phyloP scores from a whole-genome alignment of 1,140 invertebrate genomes.

The Zaprionus africanus region DNA sequence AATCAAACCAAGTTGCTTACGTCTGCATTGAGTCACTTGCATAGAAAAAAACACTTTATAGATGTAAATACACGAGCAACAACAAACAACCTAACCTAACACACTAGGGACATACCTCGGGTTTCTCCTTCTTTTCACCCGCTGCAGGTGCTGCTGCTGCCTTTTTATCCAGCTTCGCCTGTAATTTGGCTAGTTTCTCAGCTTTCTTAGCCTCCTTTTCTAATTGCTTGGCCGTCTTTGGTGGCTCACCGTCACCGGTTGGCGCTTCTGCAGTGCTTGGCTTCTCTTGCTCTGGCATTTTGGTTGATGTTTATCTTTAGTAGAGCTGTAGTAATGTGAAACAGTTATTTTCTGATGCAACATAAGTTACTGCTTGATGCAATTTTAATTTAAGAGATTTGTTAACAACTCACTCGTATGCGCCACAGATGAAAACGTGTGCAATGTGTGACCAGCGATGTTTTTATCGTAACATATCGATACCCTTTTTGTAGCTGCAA shows the following conservation, averaged over 20 bases:
- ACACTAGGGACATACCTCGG: constrained; percentile 86
- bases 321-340: constrained; percentile 1
- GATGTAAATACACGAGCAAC: constrained; percentile 7
- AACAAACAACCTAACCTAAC: constrained; percentile 28
- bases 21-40: constrained; percentile 36
- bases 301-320: constrained; percentile 34
- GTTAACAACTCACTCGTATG: constrained; percentile 46
- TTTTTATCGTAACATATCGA: constrained; percentile 15
- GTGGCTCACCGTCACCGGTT: constrained; percentile 80
- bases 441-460: constrained; percentile 42
- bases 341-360: constrained; percentile 8
- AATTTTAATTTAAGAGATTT: constrained; percentile 29
- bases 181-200: constrained; percentile 96
- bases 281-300: constrained; percentile 50
- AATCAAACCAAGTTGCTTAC: constrained; percentile 17
- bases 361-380: constrained; percentile 25
- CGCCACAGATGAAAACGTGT: constrained; percentile 74
- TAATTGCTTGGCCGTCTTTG: constrained; percentile 94
- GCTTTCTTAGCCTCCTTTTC: constrained; percentile 95
- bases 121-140: constrained; percentile 87
- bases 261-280: constrained; percentile 28
- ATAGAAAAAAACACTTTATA: constrained; percentile 3
- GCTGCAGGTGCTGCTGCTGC: constrained; percentile 84
- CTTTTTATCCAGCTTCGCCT: constrained; percentile 95
- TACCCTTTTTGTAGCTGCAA: neutral